Base-by-base conservation (phyloP, 2,888 invertebrate species). In the Amblyjoppa fuscipennis region DNA sequence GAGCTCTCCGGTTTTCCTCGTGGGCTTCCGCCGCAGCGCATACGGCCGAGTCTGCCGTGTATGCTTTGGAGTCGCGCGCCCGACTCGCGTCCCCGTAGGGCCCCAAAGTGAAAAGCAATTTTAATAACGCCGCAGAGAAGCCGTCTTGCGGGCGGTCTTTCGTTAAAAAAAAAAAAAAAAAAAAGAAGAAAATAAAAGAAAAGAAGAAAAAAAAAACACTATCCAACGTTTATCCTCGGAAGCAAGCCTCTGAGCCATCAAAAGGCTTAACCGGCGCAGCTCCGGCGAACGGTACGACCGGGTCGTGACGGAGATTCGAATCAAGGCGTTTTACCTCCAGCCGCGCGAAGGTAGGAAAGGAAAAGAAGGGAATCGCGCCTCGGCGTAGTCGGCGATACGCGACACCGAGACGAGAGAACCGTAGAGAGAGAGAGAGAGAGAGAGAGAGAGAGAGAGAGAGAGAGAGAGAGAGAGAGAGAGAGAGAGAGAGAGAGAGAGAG, bases 51-150 rank as follows among this genome's bases (percentile, higher is more conserved):
- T 64, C 59, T 59, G 3, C 45, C 59, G 7, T 31, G 31, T 34
- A 7, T 16, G 31, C 61, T 11, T 64, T 16, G 34, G 34, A 31
- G 6, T 7, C 11, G 68, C 25, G 28, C 69, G 38, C 25, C 25
- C n/a, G 59, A 25, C 70, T n/a, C 28, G 45, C 51, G 51, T 59
- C 77, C 56, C 59, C 74, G 64, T 71, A 68, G 71, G 75, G 75
- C 53, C 79, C 85, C 70, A 79, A 85, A 85, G 78, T 79, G 81
- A 82, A 82, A 85, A 59, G 82, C 82, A 85, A 85, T 85, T 85
- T 85, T 85, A 82, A 85, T 85, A 85, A 85, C 81, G 81, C 45
- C 74, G 69, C 61, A 68, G 71, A 64, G 61, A 70, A 56, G 74
- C 31, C 75, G 51, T 74, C 70, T 73, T 31, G 28, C 53, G 53